Percentiles rank a stretch among this genome's conserved stretches.
phyloP scores from a whole-genome alignment of 2,888 invertebrate species.

The Tortrix viridana region DNA sequence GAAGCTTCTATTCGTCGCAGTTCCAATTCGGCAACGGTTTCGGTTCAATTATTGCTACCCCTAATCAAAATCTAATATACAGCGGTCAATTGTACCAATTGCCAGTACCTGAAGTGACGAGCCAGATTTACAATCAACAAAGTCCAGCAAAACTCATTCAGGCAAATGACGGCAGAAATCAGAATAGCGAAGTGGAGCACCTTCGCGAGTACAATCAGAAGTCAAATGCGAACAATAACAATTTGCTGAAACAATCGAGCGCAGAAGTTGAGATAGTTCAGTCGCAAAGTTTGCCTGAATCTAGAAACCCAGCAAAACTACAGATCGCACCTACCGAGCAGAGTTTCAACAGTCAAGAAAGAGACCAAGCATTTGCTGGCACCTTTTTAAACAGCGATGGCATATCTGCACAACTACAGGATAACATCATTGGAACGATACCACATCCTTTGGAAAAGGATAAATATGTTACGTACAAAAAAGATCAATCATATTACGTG shows the following conservation, averaged over 20 bases:
- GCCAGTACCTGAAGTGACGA: slow-evolving; percentile 74
- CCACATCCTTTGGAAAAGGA: slow-evolving; percentile 69
- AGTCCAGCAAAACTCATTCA: slow-evolving; percentile 51
- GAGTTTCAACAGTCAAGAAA: slow-evolving; percentile 58
- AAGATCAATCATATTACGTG: slow-evolving; percentile 72
- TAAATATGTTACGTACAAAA: slow-evolving; percentile 71
- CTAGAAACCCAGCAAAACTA: slow-evolving; percentile 54
- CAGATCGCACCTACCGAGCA: slow-evolving; percentile 56
- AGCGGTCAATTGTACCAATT: slow-evolving; percentile 76
- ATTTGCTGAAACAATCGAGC: slow-evolving; percentile 49
- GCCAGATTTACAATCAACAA: slow-evolving; percentile 65
- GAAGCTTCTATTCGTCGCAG: slow-evolving; percentile 49
- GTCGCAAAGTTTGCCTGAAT: slow-evolving; percentile 55
- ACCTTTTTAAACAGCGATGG: slow-evolving; percentile 62
- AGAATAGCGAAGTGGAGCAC: slow-evolving; percentile 45
- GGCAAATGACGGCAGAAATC: slow-evolving; percentile 44
- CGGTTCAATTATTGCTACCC: slow-evolving; percentile 42
- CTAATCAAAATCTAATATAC: slow-evolving; percentile 61
- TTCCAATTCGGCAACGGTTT: slow-evolving; percentile 48
- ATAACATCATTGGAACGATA: slow-evolving; percentile 73
- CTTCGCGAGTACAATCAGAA: slow-evolving; percentile 45
- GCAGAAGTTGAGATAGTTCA: slow-evolving; percentile 63
- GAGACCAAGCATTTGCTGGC: slow-evolving; percentile 46
- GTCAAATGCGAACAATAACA: slow-evolving; percentile 42
- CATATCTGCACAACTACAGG: slow-evolving; percentile 72